A percentile compares a stretch with the other conserved stretches of the same genome.
Evolutionary conservation across 2,888 invertebrate genomes (phyloP).

Genomic region (Phortica magna): DNA sequence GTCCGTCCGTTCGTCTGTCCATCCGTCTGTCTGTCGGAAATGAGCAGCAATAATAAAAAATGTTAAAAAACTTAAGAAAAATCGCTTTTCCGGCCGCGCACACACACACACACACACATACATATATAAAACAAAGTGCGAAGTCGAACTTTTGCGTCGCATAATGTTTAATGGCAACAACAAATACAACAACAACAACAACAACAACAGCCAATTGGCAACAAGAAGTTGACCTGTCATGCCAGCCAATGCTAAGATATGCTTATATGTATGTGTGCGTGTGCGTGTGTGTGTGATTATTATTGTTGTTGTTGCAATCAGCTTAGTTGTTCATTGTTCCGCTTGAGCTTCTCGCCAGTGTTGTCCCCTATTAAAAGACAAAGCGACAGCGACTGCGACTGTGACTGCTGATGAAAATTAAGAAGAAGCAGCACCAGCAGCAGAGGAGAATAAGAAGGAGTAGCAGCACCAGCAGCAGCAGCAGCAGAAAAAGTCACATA

Average conservation of each 20-base stretch:
- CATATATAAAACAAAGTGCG: slow-evolving; percentile 12
- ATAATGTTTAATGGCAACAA: background rate
- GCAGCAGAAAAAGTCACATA: background rate
- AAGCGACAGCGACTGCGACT: background rate
- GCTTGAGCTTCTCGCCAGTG: slow-evolving; percentile 29
- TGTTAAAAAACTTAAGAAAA: slow-evolving; percentile 39
- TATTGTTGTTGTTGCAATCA: slow-evolving; percentile 1
- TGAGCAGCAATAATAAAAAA: slow-evolving; percentile 59
- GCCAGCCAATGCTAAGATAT: background rate
- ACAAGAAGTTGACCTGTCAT: slow-evolving; percentile 44
- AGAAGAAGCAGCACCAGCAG: background rate
- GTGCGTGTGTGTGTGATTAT: background rate
- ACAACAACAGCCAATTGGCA: slow-evolving; percentile 44
- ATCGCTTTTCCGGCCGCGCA: slow-evolving; percentile 23
- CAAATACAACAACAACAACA: slow-evolving; percentile 42
- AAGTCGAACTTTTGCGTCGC: too few relatives aligned
- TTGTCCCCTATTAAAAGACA: slow-evolving; percentile 36
- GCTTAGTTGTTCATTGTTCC: background rate
- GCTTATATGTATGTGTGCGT: background rate
- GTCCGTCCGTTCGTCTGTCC: background rate
- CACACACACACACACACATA: background rate
- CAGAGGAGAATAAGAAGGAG: background rate
- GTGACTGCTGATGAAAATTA: background rate
- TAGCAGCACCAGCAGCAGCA: background rate
- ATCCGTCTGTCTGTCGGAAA: slow-evolving; percentile 43